phyloP scores from a whole-genome alignment of 2,113 vertebrate genomes.

The Poeciliopsis retropinna region DNA sequence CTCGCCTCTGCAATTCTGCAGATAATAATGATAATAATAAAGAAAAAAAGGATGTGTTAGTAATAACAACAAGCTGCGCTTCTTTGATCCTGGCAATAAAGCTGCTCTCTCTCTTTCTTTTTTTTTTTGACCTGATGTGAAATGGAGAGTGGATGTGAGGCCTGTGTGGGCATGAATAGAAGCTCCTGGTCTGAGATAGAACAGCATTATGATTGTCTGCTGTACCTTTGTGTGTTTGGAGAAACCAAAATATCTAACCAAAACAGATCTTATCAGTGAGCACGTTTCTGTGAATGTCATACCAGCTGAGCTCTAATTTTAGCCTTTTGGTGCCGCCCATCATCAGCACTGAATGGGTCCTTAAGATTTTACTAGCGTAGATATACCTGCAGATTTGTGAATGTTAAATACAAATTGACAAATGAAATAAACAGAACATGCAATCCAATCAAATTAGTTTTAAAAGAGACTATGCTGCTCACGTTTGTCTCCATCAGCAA shows the following conservation, averaged over 20 bases:
- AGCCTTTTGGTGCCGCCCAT: not conserved
- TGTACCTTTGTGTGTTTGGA: slow-evolving; percentile 11
- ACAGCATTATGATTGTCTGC: slow-evolving; percentile 8
- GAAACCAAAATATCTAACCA: not conserved
- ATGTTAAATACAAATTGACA: too few species aligned
- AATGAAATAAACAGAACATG: too few species aligned
- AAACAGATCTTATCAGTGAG: slow-evolving; percentile 1
- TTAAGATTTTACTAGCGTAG: not conserved
- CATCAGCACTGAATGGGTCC: not conserved
- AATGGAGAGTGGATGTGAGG: slow-evolving; percentile 10
- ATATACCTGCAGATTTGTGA: too few species aligned
- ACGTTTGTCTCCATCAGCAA: not conserved
- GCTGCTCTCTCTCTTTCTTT: not conserved
- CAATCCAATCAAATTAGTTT: too few species aligned
- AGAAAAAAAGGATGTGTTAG: slow-evolving; percentile 7
- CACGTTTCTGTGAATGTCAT: not conserved
- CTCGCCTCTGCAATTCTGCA: slow-evolving; percentile 25
- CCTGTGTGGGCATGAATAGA: slow-evolving; percentile 16
- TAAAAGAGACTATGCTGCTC: too few species aligned
- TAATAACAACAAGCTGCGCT: slow-evolving; percentile 40
- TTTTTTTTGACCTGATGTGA: slow-evolving; percentile 14
- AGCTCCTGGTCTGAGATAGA: slow-evolving; percentile 9
- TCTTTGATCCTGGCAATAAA: slow-evolving; percentile 36
- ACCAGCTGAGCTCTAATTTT: not conserved
- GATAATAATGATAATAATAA: too few species aligned